These are phyloP conservation scores for Meandrina meandrites DNA, from an alignment of 92 coral and sea anemone species.

Conservation along the genomic window DNA sequence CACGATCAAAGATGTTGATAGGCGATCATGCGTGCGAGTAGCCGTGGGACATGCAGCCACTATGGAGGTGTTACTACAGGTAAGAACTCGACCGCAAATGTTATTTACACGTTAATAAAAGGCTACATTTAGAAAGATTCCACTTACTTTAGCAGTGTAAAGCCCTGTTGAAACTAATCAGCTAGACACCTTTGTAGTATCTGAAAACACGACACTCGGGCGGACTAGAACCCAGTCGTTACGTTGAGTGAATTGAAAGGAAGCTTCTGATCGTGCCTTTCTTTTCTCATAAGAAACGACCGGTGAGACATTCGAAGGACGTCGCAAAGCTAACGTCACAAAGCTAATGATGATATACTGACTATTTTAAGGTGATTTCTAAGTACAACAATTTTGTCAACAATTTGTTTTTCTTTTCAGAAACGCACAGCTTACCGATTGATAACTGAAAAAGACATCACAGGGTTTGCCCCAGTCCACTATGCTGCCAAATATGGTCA, in stretches of 20 bases:
- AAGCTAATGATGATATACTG: neutral
- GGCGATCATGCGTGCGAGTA: conserved; percentile 56
- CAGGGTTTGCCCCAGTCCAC: conserved; percentile 74
- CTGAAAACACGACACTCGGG: no score
- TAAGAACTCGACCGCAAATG: neutral
- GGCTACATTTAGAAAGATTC: neutral
- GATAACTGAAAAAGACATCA: conserved; percentile 66
- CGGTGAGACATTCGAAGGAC: neutral
- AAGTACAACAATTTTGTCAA: neutral
- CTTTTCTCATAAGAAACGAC: neutral
- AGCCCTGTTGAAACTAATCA: no score
- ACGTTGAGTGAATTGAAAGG: no score
- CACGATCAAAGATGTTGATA: conserved; percentile 63
- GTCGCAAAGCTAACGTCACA: neutral
- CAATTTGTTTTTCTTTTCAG: neutral
- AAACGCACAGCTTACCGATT: conserved; percentile 51
- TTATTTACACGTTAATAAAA: neutral
- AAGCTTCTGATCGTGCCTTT: neutral
- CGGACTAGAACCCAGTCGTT: no score
- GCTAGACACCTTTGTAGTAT: no score
- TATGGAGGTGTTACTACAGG: conserved; percentile 56
- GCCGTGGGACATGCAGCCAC: conserved; percentile 67
- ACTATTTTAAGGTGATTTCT: neutral
- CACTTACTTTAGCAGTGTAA: neutral
- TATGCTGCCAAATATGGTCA: conserved; percentile 69